Evolutionary conservation across 2,797 vertebrate genomes (phyloP), one percentile per base, ranked within the genome.

Genomic region (Knipowitschia caucasica): DNA sequence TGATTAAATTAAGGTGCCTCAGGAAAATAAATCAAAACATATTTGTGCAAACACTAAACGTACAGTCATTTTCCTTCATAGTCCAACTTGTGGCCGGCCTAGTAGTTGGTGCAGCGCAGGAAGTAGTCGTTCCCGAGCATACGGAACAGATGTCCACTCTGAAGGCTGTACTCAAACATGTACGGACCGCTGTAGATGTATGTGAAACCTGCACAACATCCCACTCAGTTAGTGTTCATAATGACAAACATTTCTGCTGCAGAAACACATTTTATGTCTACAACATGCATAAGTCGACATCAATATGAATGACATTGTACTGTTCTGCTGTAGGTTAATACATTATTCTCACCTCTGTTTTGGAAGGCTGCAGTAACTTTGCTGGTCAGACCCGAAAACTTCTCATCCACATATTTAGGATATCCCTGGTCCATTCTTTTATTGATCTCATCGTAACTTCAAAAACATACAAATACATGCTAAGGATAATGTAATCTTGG

Each of bases 321-420:
- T 31, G 30, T 1, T 35, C 5, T 15, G 14, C 15, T 7, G 34
- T 17, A 15, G 6, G n/a, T 36, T 7, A n/a, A 9, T 11, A 20
- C 20, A 6, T 5, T 46, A 8, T 30, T 8, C 73, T 74, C 82
- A 95, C 94, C 88, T 78, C 75, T 84, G 20, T 77, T 42, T 55
- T 93, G 89, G 59, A 95, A 89, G 59, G 88, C 93, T 54, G 92
- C 92, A 0, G 91, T 89, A 40, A 94, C 76, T 5, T 55, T 76
- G 27, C 73, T 39, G 21, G 14, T 73, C 55, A 94, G 53, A 54
- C 85, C 91, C n/a, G 81, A 69, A 50, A 94, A 93, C 27, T 50
- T 68, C 15, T 69, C 0, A 0, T 53, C 44, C 51, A 86, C 76
- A 14, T 26, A 51, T 74, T 73, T 90, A 31, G 92, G 91, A 56